phyloP scores from a whole-genome alignment of 2,797 vertebrate genomes.

The Tachyglossus aculeatus region DNA sequence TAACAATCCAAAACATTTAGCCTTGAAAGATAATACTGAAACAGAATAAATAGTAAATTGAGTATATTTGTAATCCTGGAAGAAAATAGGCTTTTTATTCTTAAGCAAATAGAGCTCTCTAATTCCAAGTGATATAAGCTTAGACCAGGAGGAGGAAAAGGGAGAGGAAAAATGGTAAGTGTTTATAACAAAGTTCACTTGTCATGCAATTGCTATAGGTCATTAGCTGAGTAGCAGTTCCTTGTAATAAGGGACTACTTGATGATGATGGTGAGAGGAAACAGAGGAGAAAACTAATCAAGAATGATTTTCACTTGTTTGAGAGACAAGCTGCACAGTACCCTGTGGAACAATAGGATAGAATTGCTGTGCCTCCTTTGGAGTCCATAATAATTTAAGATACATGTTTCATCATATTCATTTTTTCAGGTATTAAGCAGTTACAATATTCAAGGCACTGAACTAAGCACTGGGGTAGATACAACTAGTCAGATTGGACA shows the following conservation, averaged over 20 bases:
- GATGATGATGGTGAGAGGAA: neutral
- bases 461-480: too few relatives aligned
- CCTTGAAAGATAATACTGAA: constrained; percentile 13
- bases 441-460: too few relatives aligned
- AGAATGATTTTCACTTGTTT: neutral
- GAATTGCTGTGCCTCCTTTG: neutral
- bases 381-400: too few relatives aligned
- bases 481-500: too few relatives aligned
- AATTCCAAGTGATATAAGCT: neutral
- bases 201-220: neutral
- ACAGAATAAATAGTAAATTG: neutral
- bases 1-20: constrained; percentile 28
- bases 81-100: neutral
- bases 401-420: too few relatives aligned
- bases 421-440: too few relatives aligned
- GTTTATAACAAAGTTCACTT: neutral
- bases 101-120: neutral
- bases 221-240: neutral
- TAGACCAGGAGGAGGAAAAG: too few relatives aligned
- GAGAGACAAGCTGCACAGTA: neutral
- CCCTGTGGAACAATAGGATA: constrained; percentile 29
- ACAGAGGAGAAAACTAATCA: neutral
- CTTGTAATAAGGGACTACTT: neutral
- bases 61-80: constrained; percentile 1
- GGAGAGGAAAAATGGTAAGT: neutral